Base-by-base conservation (phyloP, 2,888 invertebrate species). In the Eupithecia abbreviata region DNA sequence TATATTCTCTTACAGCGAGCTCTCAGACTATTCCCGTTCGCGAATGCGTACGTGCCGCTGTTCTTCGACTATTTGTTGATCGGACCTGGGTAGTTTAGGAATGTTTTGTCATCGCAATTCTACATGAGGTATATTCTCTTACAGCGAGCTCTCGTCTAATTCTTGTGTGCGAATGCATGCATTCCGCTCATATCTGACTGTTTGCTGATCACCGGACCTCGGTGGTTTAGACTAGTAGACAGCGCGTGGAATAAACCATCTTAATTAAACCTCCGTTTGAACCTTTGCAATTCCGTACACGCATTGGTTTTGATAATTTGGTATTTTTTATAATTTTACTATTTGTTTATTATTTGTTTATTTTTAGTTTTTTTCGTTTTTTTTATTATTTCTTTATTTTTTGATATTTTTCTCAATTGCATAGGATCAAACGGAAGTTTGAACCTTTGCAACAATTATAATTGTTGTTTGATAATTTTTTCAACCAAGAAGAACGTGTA, bases 131-230 rank as follows among this genome's bases (percentile, higher is more conserved):
- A 4, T 18, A 1, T 2, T 41, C 2, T 15, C 5, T 15, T 15
- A 66, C 68, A 45, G 42, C n/a, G 42, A 45, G n/a, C 68, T 68
- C 68, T 45, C 10, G 9, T 68, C 71, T 71, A 71, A 30, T 41
- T 47, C 41, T 49, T 41, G 65, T 72, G 71, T 62, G 65, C 66
- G 41, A 68, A 76, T 68, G 71, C 62, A 68, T 68, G 45, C 74
- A 18, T 71, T 12, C 72, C 75, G 66, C 66, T 71, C 55, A 74
- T 74, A 51, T 67, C 71, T 68, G 47, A 67, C 67, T 73, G 73
- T 73, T 73, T 73, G 49, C 73, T 42, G 72, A 72, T 55, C 73
- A 55, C 42, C 30, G 51, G 67, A 72, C 30, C 41, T n/a, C 13
- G 55, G 18, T 51, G 67, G 42, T 67, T 41, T 51, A 41, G 47